Percentiles rank a stretch among this genome's conserved stretches.
These are phyloP conservation scores for Anolis carolinensis DNA, from an alignment of 2,113 vertebrate species.

Conservation along the genomic window DNA sequence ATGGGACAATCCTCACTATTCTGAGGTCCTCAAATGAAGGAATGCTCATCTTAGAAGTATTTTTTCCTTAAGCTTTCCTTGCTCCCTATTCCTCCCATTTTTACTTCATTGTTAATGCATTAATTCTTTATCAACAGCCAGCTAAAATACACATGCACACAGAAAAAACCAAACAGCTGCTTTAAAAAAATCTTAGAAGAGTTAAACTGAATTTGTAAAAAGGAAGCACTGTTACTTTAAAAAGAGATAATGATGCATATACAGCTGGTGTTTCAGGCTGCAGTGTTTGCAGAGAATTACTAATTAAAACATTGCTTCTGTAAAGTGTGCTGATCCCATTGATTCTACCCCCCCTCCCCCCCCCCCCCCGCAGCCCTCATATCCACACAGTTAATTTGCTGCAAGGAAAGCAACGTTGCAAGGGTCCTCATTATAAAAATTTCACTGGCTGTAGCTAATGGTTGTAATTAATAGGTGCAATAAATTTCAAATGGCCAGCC, in stretches of 20 bases:
- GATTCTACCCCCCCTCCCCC: constrained; percentile 52
- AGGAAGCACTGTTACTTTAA: constrained; percentile 61
- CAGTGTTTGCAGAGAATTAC: constrained; percentile 65
- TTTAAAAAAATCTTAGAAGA: constrained; percentile 9
- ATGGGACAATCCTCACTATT: background rate
- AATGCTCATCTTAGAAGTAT: background rate
- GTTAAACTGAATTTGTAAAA: constrained; percentile 49
- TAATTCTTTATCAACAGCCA: background rate
- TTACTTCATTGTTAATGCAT: background rate
- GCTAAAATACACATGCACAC: background rate
- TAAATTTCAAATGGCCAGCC: constrained; percentile 74
- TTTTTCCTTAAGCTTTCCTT: background rate
- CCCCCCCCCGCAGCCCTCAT: constrained; percentile 5
- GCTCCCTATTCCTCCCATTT: background rate
- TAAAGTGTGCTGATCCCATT: constrained; percentile 65
- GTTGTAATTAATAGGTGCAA: constrained; percentile 78
- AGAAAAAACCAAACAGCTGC: background rate
- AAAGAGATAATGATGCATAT: constrained; percentile 64
- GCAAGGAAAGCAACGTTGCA: constrained; percentile 61
- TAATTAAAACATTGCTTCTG: constrained; percentile 74
- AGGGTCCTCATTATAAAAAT: constrained; percentile 72
- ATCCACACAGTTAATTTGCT: constrained; percentile 66
- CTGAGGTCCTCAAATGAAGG: background rate
- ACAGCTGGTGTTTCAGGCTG: constrained; percentile 59
- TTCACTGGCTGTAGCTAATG: constrained; percentile 70